phyloP scores from a whole-genome alignment of 2,888 invertebrate species.

The Tetragonula carbonaria region DNA sequence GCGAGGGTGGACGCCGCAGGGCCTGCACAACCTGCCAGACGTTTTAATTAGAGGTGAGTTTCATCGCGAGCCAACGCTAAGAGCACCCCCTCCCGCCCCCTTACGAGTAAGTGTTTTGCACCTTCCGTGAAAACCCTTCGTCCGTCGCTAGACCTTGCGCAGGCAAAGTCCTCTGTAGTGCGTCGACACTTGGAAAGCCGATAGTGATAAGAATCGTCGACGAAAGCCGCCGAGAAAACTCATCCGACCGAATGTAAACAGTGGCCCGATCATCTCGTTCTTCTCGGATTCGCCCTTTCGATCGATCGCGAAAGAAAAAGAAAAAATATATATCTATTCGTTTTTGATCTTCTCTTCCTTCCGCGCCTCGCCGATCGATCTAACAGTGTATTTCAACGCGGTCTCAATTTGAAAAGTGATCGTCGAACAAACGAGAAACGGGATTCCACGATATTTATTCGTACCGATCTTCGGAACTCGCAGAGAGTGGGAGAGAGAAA shows the following conservation, averaged over 20 bases:
- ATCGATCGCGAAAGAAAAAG: neutral
- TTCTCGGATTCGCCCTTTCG: neutral
- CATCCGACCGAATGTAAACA: neutral
- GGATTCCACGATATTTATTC: conserved; percentile 12
- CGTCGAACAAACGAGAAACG: neutral
- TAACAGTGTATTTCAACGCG: neutral
- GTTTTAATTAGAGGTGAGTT: conserved; percentile 83
- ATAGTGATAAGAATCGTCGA: neutral
- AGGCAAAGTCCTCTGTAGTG: conserved; percentile 21
- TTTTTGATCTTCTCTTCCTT: neutral
- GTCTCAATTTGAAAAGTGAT: neutral
- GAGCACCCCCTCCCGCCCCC: conserved; percentile 58
- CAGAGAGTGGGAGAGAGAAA: too few species aligned
- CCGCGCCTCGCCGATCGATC: fast-evolving
- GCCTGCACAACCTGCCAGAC: conserved; percentile 79
- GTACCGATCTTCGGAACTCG: neutral
- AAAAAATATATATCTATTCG: neutral
- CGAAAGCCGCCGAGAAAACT: neutral
- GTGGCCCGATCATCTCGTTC: neutral
- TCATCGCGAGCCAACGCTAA: conserved; percentile 66
- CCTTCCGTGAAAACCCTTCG: conserved; percentile 57
- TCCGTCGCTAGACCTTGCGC: conserved; percentile 21
- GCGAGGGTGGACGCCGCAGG: conserved; percentile 80
- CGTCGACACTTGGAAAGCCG: neutral
- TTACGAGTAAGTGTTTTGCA: conserved; percentile 69